Evolutionary conservation across 2,888 invertebrate genomes (phyloP), one percentile per base, ranked within the genome.

Genomic region (Fragum fragum): DNA sequence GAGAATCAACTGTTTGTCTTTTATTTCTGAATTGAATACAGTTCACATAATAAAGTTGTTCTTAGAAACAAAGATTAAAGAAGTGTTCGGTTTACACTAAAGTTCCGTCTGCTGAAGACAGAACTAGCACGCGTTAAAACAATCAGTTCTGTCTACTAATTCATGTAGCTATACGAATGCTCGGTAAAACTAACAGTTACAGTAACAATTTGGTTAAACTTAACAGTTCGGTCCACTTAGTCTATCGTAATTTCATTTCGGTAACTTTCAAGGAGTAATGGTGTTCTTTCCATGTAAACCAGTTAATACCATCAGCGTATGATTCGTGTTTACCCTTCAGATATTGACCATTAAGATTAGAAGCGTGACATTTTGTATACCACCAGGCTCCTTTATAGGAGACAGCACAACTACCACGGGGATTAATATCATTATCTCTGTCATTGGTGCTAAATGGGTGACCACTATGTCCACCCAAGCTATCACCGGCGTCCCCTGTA

Each of bases 281-380:
- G 73, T 91, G 88, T 7, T 93, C 93, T 32, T 88, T 88, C 91
- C 91, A 93, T 0, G 87, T 68, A 52, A 89, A 78, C 93, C 93
- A 93, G 86, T 91, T 91, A 39, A 93, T 86, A 7, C 93, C 92
- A 73, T 93, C 90, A 14, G 92, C 93, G 63, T 89, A 91, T 9
- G 89, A 83, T 3, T 86, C 83, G 42, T 91, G 91, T 42, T 80
- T 79, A 26, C 91, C 92, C 21, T 86, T 86, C 32, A 90, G 77
- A 79, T 91, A 92, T 1, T 87, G 71, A 3, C 93, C 93, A 70
- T 93, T 93, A 29, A 93, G 81, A 81, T 93, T 92, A 3, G 91
- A 82, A 1, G 76, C 63, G 66, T 90, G 90, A 76, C 91, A 91
- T 26, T 72, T 80, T 29, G 81, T 86, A 71, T 90, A 91, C 91